Evolutionary conservation across 1,140 invertebrate genomes (phyloP).

Genomic region (Bombus cullumanus): DNA sequence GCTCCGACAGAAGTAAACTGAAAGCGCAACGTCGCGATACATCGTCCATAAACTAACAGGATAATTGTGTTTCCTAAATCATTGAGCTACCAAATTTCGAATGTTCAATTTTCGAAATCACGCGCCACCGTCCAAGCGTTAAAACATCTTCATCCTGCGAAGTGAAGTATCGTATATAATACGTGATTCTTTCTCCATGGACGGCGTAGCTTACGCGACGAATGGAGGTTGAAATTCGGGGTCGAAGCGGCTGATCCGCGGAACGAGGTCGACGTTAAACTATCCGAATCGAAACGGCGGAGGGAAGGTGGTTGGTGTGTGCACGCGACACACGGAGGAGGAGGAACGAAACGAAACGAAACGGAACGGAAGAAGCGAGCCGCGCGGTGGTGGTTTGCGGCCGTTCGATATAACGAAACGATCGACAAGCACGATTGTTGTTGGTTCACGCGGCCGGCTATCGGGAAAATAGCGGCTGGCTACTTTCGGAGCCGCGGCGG

Average conservation of each 20-base stretch:
- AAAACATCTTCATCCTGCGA: not conserved
- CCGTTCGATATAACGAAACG: constrained; percentile 33
- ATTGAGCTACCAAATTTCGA: too few relatives aligned
- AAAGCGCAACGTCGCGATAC: too few relatives aligned
- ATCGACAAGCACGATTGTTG: constrained; percentile 62
- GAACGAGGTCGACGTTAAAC: constrained; percentile 10
- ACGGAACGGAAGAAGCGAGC: constrained; percentile 4
- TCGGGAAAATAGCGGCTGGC: constrained; percentile 51
- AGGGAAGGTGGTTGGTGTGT: not conserved
- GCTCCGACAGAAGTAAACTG: too few relatives aligned
- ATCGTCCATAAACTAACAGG: too few relatives aligned
- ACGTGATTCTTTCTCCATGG: not conserved
- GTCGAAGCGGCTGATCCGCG: not conserved
- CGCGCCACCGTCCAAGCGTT: too few relatives aligned
- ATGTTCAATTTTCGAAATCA: too few relatives aligned
- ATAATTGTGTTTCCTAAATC: too few relatives aligned
- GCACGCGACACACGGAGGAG: not conserved
- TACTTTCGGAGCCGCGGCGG: constrained; percentile 55
- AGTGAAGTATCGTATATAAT: not conserved
- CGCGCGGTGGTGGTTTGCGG: not conserved
- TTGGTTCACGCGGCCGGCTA: constrained; percentile 58
- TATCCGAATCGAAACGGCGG: not conserved
- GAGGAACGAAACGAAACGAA: not conserved
- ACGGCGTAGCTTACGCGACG: too few relatives aligned
- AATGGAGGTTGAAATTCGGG: not conserved